Percentiles rank a stretch among this genome's conserved stretches.
Evolutionary conservation across 2,888 invertebrate genomes (phyloP).

Genomic region (Cantharis nigra): DNA sequence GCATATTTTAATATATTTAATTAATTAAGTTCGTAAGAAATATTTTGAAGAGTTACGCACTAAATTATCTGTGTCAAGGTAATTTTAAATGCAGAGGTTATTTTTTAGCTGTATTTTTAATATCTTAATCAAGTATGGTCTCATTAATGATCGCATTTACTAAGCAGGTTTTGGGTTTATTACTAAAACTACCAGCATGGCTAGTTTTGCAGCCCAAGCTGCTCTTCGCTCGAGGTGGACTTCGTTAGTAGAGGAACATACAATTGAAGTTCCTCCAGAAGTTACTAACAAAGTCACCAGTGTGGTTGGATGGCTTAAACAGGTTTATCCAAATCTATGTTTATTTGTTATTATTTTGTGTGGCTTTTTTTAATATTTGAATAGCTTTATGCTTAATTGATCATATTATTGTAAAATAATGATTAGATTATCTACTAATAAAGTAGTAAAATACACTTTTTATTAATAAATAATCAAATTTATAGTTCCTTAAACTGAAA

Average conservation of each 20-base stretch:
- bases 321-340: slow-evolving; percentile 56
- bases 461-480: background rate
- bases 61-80: slow-evolving; percentile 8
- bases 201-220: slow-evolving; percentile 72
- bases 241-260: slow-evolving; percentile 72
- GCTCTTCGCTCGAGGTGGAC: slow-evolving; percentile 75
- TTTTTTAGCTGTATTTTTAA: background rate
- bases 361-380: background rate
- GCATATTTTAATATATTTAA: background rate
- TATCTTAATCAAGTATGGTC: background rate
- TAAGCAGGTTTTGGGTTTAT: slow-evolving; percentile 12
- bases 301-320: slow-evolving; percentile 83
- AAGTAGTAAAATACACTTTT: background rate
- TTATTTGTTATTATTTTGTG: background rate
- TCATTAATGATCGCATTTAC: background rate
- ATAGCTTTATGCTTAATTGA: background rate
- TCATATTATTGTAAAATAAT: background rate
- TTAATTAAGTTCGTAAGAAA: background rate
- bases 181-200: slow-evolving; percentile 56
- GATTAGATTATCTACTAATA: background rate
- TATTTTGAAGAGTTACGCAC: background rate
- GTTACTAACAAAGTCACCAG: slow-evolving; percentile 75
- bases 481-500: background rate
- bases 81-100: background rate
- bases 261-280: slow-evolving; percentile 67